These are phyloP conservation scores for Hirtodrosophila confusa DNA, from an alignment of 2,888 invertebrate species.

Conservation along the genomic window DNA sequence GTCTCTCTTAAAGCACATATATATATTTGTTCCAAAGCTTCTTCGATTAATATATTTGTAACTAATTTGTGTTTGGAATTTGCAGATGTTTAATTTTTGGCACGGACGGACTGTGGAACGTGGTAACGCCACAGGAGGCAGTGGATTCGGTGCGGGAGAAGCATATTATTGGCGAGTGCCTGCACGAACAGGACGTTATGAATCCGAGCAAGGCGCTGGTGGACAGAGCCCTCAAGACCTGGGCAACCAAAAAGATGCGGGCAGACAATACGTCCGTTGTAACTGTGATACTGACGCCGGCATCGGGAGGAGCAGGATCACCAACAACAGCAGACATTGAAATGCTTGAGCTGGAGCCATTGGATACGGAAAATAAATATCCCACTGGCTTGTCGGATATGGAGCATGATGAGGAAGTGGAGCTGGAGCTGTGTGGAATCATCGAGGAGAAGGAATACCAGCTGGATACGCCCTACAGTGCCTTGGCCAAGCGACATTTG, in stretches of 20 bases:
- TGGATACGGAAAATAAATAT: conserved; percentile 60
- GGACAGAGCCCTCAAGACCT: conserved; percentile 91
- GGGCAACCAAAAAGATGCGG: conserved; percentile 93
- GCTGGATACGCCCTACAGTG: conserved; percentile 70
- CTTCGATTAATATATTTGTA: too few species aligned
- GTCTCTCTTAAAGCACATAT: too few species aligned
- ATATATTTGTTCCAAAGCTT: too few species aligned
- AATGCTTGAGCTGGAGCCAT: conserved; percentile 24
- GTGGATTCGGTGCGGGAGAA: conserved; percentile 93
- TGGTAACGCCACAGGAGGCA: conserved; percentile 93
- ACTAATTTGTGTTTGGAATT: too few species aligned
- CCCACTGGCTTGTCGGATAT: conserved; percentile 23
- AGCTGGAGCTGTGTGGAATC: conserved; percentile 19
- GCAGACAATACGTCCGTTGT: conserved; percentile 99
- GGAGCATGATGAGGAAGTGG: conserved; percentile 32
- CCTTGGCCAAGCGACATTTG: conserved; percentile 78
- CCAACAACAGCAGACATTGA: conserved; percentile 23
- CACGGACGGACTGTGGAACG: conserved; percentile 98
- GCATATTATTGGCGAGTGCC: conserved; percentile 81
- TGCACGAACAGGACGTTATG: conserved; percentile 77
- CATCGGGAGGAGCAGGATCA: conserved; percentile 7
- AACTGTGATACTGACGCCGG: conserved; percentile 87
- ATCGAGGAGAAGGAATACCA: conserved; percentile 62
- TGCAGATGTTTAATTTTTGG: conserved; percentile 95
- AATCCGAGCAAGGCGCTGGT: conserved; percentile 97